A percentile compares a stretch with the other conserved stretches of the same genome.
These are phyloP conservation scores for Drosophila peninsularis DNA, from an alignment of 2,888 invertebrate species.

Conservation along the genomic window DNA sequence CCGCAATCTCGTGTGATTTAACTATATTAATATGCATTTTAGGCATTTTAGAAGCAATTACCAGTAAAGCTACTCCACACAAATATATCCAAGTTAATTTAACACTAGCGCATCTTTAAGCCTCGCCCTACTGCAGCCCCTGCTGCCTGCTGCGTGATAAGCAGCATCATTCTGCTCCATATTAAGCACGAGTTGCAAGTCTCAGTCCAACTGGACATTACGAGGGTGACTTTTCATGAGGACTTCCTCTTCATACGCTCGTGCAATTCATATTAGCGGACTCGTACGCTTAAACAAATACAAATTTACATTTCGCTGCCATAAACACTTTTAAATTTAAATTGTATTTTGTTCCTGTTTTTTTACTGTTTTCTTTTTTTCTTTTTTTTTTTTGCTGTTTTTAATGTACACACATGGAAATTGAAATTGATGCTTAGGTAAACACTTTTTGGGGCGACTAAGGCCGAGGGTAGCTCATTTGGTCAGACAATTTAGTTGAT, in stretches of 20 bases:
- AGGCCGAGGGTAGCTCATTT: conserved; percentile 39
- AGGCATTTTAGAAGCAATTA: no score
- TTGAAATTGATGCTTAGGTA: conserved; percentile 82
- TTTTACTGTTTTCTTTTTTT: conserved; percentile 23
- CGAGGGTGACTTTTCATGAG: conserved; percentile 41
- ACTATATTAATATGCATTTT: not conserved
- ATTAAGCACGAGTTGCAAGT: no score
- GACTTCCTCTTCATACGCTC: conserved; percentile 36
- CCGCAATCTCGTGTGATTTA: no score
- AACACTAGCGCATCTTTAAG: not conserved
- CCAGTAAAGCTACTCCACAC: no score
- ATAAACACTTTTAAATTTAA: conserved; percentile 83
- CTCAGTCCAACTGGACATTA: conserved; percentile 26
- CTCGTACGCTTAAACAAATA: conserved; percentile 73
- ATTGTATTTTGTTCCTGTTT: conserved; percentile 51
- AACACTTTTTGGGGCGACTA: conserved; percentile 57
- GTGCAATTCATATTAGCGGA: conserved; percentile 53
- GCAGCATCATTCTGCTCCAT: conserved; percentile 5
- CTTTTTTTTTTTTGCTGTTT: conserved; percentile 29
- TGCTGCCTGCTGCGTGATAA: conserved; percentile 4
- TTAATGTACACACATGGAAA: conserved; percentile 73
- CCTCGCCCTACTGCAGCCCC: not conserved
- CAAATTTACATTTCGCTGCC: conserved; percentile 83
- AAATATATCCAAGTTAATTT: no score
- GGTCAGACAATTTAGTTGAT: conserved; percentile 34